Percentiles rank a stretch among this genome's conserved stretches.
Conservation (phyloP, 2,888 invertebrate species). For the Axea sp. region DNA sequence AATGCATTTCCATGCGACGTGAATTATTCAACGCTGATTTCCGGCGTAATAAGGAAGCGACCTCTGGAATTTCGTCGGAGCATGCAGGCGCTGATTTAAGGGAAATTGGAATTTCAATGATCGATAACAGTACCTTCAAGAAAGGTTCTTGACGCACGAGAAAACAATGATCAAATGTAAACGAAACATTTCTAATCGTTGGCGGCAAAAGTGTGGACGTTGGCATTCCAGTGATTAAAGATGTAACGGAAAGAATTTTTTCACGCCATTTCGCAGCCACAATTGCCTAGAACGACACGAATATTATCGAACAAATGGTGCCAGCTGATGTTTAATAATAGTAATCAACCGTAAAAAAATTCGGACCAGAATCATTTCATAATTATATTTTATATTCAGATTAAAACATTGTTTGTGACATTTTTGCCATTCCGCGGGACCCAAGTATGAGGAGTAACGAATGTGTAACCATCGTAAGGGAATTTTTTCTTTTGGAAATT, state of each 20-base stretch:
- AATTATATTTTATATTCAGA: slow-evolving; percentile 5
- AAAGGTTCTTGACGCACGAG: background rate
- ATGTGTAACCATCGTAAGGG: too few species aligned
- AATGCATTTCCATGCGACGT: slow-evolving; percentile 48
- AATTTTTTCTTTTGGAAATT: slow-evolving; percentile 16
- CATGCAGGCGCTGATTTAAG: slow-evolving; percentile 48
- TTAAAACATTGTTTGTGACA: slow-evolving; percentile 18
- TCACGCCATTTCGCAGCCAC: too few species aligned
- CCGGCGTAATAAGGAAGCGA: slow-evolving; percentile 50
- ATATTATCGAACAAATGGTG: too few species aligned
- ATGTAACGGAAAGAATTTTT: too few species aligned
- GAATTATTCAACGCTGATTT: slow-evolving; percentile 59
- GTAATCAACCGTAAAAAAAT: too few species aligned
- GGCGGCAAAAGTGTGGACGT: too few species aligned
- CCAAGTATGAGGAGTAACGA: background rate
- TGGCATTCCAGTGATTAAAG: too few species aligned
- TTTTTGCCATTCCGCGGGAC: background rate
- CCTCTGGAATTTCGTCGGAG: slow-evolving; percentile 34
- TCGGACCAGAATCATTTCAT: slow-evolving; percentile 3
- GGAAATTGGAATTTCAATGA: slow-evolving; percentile 50
- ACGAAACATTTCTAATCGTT: too few species aligned
- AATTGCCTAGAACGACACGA: too few species aligned
- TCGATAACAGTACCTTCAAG: too few species aligned
- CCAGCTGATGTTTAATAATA: too few species aligned
- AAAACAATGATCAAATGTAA: background rate